Conservation (phyloP, 2,888 invertebrate species). For the Polylopha cassiicola region DNA sequence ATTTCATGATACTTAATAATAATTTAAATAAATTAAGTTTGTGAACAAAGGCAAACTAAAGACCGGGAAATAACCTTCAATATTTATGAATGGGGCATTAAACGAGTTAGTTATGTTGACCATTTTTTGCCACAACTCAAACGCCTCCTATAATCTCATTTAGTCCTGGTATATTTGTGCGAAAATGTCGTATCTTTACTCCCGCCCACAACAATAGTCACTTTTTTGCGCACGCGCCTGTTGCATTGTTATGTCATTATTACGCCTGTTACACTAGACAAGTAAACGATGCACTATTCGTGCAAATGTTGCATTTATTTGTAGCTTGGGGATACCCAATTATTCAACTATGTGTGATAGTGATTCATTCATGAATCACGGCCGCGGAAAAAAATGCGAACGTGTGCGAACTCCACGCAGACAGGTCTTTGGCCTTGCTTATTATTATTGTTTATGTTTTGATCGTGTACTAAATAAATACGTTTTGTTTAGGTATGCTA, state of each 20-base stretch:
- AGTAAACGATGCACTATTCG: constrained; percentile 51
- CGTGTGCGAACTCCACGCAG: constrained; percentile 50
- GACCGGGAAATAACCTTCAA: constrained; percentile 25
- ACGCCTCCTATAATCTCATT: constrained; percentile 43
- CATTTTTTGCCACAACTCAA: constrained; percentile 44
- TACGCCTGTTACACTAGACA: constrained; percentile 62
- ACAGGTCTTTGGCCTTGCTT: constrained; percentile 39
- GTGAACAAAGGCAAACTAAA: constrained; percentile 8
- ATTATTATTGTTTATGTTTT: constrained; percentile 23
- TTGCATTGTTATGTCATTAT: constrained; percentile 63
- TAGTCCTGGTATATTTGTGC: constrained; percentile 71
- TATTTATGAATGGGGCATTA: constrained; percentile 19
- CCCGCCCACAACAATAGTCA: constrained; percentile 47
- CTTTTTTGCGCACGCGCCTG: constrained; percentile 58
- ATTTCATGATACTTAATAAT: constrained; percentile 9
- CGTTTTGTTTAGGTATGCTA: too few species aligned
- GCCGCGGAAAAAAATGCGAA: constrained; percentile 14
- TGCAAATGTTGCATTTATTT: constrained; percentile 51
- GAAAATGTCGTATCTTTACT: constrained; percentile 70
- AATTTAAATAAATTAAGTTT: neutral
- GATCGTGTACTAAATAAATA: too few species aligned
- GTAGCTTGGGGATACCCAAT: constrained; percentile 68
- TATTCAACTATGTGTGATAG: constrained; percentile 35
- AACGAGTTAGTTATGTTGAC: constrained; percentile 24
- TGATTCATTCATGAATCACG: constrained; percentile 8